Conservation (phyloP, 2,888 invertebrate species). For the Nomada ruficornis region DNA sequence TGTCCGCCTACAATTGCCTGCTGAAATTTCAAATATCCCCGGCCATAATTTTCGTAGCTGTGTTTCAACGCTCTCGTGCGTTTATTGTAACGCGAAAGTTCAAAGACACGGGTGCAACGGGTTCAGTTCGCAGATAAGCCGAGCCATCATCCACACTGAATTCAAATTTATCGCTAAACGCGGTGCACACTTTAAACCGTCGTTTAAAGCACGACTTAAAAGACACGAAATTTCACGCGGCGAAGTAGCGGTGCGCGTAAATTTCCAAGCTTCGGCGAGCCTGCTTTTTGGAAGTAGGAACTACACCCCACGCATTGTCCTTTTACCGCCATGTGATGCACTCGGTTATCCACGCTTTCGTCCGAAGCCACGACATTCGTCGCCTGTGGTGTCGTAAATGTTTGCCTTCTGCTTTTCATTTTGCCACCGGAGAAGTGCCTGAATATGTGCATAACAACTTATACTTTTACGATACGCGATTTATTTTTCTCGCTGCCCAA, state of each 20-base stretch:
- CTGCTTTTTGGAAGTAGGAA: constrained; percentile 33
- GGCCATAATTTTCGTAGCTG: constrained; percentile 13
- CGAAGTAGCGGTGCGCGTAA: constrained; percentile 47
- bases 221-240: constrained; percentile 56
- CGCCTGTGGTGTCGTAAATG: neutral
- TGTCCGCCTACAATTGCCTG: constrained; percentile 7
- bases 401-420: constrained; percentile 7
- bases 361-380: constrained; percentile 13
- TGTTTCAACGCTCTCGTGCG: constrained; percentile 15
- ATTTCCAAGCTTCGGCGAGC: constrained; percentile 50
- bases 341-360: constrained; percentile 43
- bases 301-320: constrained; percentile 52
- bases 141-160: constrained; percentile 30
- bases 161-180: constrained; percentile 51
- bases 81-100: constrained; percentile 31
- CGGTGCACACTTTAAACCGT: constrained; percentile 30
- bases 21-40: constrained; percentile 43
- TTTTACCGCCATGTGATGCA: constrained; percentile 46
- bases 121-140: constrained; percentile 31
- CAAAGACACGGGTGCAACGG: neutral
- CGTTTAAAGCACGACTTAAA: constrained; percentile 59
- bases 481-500: no score
- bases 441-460: neutral
- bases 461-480: neutral
- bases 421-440: neutral